Base-by-base conservation (phyloP, 1,140 invertebrate genomes). In the Physella acuta region DNA sequence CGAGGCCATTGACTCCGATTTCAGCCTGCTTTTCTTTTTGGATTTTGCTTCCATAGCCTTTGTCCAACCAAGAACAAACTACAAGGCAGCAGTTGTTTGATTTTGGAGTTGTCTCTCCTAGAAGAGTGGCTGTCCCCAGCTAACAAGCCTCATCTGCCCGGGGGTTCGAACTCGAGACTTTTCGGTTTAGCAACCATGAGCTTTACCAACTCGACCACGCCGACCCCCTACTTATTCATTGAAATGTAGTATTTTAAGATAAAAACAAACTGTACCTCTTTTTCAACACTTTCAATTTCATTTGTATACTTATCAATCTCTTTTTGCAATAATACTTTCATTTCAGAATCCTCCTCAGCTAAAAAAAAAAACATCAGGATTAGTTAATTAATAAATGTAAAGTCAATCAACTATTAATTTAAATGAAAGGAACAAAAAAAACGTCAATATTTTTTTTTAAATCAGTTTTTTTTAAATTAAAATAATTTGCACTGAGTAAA, bases 261-360 rank as follows among this genome's bases (percentile, higher is more conserved):
- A n/a, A n/a, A n/a, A 20, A 44, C 39, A 44, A 44, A 44, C 8
- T 44, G 39, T 64, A 64, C 62, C 62, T 64, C 51, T 11, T 33
- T 3, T 24, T 64, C 44, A 2, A 53, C 24, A 11, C 33, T 36
- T 24, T 52, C 26, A 31, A 52, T 3, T 31, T 16, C 49, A 34
- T 64, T 24, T 31, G 33, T 52, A 17, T 11, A 53, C 3, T 52
- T 49, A 20, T 51, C 49, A 51, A 64, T 64, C 30, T 64, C 62
- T 64, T 52, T 64, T 2, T 64, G 39, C 3, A 64, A 33, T n/a
- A 64, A 2, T 20, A 31, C n/a, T 24, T 31, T 52, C 62, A 64
- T 64, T 24, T 64, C 62, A 16, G 49, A 31, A 30, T 64, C 62
- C 34, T 20, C 44, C 20, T 64, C 62, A 28, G 1, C 62, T 64